Percentiles rank a stretch among this genome's conserved stretches.
These are phyloP conservation scores for Micronycteris hirsuta DNA, from an alignment of 2,113 vertebrate genomes.

Conservation along the genomic window DNA sequence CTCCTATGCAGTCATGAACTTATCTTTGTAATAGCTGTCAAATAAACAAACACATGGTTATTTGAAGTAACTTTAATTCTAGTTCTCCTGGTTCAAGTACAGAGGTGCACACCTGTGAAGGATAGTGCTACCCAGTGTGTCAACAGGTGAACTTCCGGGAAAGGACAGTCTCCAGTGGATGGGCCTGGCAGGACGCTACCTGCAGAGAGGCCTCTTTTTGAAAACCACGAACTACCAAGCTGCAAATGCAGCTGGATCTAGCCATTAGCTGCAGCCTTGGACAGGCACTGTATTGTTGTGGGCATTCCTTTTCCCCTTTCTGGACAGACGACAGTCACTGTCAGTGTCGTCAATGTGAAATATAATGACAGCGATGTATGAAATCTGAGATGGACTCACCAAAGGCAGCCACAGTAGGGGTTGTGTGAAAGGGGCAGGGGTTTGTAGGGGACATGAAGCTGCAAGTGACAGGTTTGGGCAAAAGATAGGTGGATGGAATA, in stretches of 20 bases:
- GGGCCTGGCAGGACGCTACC: not conserved
- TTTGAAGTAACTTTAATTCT: not conserved
- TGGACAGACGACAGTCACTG: not conserved
- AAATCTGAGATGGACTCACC: not conserved
- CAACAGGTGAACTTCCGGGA: not conserved
- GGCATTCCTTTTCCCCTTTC: not conserved
- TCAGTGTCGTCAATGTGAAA: not conserved
- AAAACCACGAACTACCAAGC: not conserved
- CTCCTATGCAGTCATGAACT: not conserved
- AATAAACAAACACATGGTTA: not conserved
- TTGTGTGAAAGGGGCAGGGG: not conserved
- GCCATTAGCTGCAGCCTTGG: not conserved
- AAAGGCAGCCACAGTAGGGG: not conserved
- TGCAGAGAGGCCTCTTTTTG: not conserved
- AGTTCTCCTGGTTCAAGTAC: not conserved
- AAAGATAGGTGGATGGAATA: not conserved
- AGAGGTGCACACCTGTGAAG: not conserved
- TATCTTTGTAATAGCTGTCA: slow-evolving; percentile 12
- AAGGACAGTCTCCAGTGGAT: not conserved
- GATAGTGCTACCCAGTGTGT: not conserved
- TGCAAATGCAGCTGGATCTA: slow-evolving; percentile 3
- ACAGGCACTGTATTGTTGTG: not conserved
- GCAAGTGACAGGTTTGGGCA: slow-evolving; percentile 15
- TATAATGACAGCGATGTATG: not conserved
- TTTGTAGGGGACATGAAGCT: not conserved